Evolutionary conservation across 2,888 invertebrate species (phyloP), one percentile per base, ranked within the genome.

Genomic region (Liposcelis brunnea): DNA sequence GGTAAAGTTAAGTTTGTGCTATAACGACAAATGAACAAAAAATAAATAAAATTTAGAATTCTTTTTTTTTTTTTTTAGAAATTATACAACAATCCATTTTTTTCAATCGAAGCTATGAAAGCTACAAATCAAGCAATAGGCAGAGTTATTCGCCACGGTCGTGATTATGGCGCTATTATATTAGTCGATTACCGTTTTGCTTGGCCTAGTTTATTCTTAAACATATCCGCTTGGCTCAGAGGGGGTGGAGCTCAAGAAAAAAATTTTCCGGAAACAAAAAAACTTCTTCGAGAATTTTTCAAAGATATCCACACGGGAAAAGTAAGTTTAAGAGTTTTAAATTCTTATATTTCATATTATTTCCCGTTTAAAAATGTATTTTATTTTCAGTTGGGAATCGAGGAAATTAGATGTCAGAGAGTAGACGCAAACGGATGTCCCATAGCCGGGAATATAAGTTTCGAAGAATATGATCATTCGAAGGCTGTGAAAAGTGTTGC

Each of bases 41-140:
- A 26, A 26, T 26, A 6, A 26, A 26, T 26, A 26, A 4, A 26
- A 6, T 6, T 26, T 26, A 26, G 4, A 26, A 6, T 26, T 26
- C 26, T 26, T 26, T 26, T 26, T 26, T 5, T 15, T 35, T 35
- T 15, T 7, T 40, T 40, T 40, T 18, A 40, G 40, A 40, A 18
- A 18, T 18, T 40, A 5, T 40, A 40, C 19, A 21, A 18, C 16
- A 40, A 40, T 40, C 6, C 18, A 6, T 40, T 18, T 11, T 18
- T n/a, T 6, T 40, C 40, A 12, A 18, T 40, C 4, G 40, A 40
- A 19, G 40, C 40, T 14, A 40, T 40, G 40, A 40, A 19, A 19
- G 40, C 40, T 16, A 40, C 40, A 3, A 40, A 40, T 18, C 40
- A 40, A 18, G 40, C 40, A 3, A 40, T 40, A 6, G 40, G 40